Conservation (phyloP, 2,888 invertebrate genomes). For the Chymomyza caudatula region DNA sequence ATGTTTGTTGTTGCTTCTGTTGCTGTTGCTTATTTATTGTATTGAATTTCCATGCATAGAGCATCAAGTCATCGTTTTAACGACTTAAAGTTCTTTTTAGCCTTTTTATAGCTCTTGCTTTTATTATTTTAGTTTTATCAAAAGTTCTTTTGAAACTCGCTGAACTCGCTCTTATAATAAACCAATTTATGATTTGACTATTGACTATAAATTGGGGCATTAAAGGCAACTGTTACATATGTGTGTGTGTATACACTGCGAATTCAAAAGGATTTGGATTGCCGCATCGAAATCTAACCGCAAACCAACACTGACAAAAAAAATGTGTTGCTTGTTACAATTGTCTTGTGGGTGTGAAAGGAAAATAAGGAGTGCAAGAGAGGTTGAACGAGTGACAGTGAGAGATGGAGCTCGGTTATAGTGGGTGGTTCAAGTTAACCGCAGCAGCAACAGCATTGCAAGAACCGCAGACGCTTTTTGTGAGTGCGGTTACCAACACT, state of each 20-base stretch:
- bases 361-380: not conserved
- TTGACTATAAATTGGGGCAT: not conserved
- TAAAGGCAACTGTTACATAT: not conserved
- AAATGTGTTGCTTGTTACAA: not conserved
- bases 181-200: not conserved
- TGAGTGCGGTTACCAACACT: conserved; percentile 15
- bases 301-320: not conserved
- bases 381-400: conserved; percentile 2
- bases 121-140: not conserved
- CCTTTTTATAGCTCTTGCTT: not conserved
- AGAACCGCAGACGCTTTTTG: conserved; percentile 55
- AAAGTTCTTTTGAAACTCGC: not conserved
- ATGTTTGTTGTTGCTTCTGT: not conserved
- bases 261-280: not conserved
- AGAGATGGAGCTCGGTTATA: not conserved
- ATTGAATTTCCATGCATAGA: not conserved
- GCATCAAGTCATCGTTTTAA: not conserved
- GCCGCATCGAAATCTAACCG: too few species aligned
- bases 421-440: conserved; percentile 31
- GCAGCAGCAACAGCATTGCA: conserved; percentile 26
- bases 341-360: not conserved
- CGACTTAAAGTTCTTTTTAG: not conserved
- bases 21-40: not conserved
- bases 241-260: not conserved
- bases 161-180: not conserved